These are phyloP conservation scores for Esox masquinongy DNA, from an alignment of 2,797 vertebrate genomes.

Conservation along the genomic window DNA sequence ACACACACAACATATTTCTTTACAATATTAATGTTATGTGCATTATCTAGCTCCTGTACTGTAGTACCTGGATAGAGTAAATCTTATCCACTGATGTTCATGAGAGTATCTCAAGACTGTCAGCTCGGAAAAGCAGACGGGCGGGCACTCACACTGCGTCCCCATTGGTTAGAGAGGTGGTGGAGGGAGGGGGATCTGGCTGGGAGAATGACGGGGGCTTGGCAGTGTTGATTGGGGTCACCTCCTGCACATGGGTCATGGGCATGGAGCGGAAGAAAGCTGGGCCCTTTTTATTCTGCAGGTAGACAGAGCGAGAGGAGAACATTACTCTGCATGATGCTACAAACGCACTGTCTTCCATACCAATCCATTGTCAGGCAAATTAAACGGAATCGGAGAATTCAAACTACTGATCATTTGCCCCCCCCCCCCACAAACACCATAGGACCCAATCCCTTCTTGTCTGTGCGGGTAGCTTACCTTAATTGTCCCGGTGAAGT, in stretches of 20 bases:
- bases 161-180: constrained; percentile 76
- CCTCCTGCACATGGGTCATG: constrained; percentile 82
- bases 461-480: constrained; percentile 43
- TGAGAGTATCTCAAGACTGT: neutral
- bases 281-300: constrained; percentile 77
- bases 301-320: constrained; percentile 11
- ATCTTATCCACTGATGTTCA: neutral
- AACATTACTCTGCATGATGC: no score
- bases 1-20: neutral
- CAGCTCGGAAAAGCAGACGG: neutral
- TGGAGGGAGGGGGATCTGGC: constrained; percentile 55
- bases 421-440: neutral
- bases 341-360: no score
- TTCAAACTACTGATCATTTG: no score
- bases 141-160: constrained; percentile 80
- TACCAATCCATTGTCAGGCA: no score
- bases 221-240: constrained; percentile 64
- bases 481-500: constrained; percentile 57
- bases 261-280: constrained; percentile 75
- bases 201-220: constrained; percentile 53
- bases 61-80: no score
- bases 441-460: neutral
- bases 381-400: no score
- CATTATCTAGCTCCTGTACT: no score
- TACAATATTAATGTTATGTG: no score